Base-by-base conservation (phyloP, 2,113 vertebrate species). In the Amphiprion ocellaris region DNA sequence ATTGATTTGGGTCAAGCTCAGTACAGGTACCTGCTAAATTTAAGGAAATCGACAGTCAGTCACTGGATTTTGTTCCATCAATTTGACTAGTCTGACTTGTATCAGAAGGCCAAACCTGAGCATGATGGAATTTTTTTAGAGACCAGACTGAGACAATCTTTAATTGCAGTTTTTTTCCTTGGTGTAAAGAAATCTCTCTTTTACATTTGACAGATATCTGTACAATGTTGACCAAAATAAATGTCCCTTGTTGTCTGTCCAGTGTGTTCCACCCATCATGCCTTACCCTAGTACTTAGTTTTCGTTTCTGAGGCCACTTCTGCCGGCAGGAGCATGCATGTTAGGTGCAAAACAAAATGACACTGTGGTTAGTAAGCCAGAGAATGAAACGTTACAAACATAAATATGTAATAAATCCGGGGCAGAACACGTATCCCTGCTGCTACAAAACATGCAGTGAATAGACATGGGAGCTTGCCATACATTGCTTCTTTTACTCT, bases 401-500 rank as follows among this genome's bases (percentile, higher is more conserved):
- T 44, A 54, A 14, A 44, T 44, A 44, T 44, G 14, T 16, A 1
- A 26, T 2, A 30, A 69, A 83, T 41, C 11, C 10, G 30, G 65
- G 37, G 47, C 44, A 68, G 6, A 24, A 46, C n/a, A 70, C 26
- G 11, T 33, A 16, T 61, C 44, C 28, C 37, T 54, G 14, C 26
- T 12, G 41, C 16, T 11, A 39, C 49, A 33, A 62, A 83, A 61
- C 72, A 90, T 85, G 83, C 69, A 69, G 17, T 4, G 6, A 50
- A 53, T 49, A 63, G 19, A 26, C 0, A 30, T 10, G 15, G 4
- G 3, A 58, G 58, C 41, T 44, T 41, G 62, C 55, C 74, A 76
- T 93, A 95, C 94, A 49, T 21, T 47, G 69, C 94, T 92, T 93
- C 92, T 96, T 90, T 95, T 97, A 88, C 94, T 92, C 82, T 96